Base-by-base conservation (phyloP, 1,140 invertebrate genomes). In the Pachyrhynchus sulphureomaculatus region DNA sequence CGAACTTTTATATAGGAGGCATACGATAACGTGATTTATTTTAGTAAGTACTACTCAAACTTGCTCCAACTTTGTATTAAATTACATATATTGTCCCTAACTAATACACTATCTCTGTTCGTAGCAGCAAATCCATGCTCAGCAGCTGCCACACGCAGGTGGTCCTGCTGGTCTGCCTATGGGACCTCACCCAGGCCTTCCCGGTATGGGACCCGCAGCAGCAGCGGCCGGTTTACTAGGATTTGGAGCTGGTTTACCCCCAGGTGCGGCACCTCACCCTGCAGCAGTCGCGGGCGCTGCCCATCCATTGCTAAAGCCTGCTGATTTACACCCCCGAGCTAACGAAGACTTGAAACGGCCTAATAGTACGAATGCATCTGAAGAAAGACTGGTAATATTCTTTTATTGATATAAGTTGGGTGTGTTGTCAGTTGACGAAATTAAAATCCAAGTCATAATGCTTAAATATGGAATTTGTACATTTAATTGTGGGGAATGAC, bases 61-160 rank as follows among this genome's bases (percentile, higher is more conserved):
- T n/a, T n/a, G n/a, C n/a, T n/a, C n/a, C n/a, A 26, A 26, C 8
- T 26, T 26, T 29, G 26, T 29, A 29, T 29, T 29, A 2, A 29
- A 2, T 9, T 10, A 9, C 1, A 9, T 29, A 10, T 29, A 29
- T 3, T 29, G 12, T 29, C 26, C 5, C 26, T 6, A 29, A 24
- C 42, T 20, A 24, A 45, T 6, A 5, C 23, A 18, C 8, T n/a
- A 8, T 45, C 6, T 45, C 67, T 72, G 65, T 66, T 64, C 37
- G 55, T 66, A 75, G 80, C 91, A 93, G 78, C 92, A 95, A 80
- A 93, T 95, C 87, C 92, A 95, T 72, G 91, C 92, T 8, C 87
- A 92, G 71, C 90, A 94, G 76, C 72, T 95, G 60, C 91, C 91
- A 13, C 81, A 81, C 15, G 87, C 88, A 65, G 86, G 88, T 8